Base-by-base conservation (phyloP, 1,140 invertebrate genomes). In the Rhopalosiphum padi region DNA sequence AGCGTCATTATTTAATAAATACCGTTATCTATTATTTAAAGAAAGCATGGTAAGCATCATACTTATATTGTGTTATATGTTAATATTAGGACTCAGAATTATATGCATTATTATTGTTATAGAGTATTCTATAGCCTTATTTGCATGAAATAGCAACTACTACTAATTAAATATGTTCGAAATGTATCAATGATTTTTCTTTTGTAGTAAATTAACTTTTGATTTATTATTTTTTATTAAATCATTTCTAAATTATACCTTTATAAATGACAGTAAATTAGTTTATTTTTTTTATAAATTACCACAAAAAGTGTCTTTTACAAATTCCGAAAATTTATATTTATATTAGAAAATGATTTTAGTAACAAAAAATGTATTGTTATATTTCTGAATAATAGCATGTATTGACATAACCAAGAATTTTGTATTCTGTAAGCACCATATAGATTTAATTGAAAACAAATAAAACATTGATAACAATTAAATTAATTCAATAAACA, bases 21-120 rank as follows among this genome's bases (percentile, higher is more conserved):
- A 98, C 95, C 96, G 97, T 89, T 96, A 97, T 94, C 96, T 98
- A 30, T 95, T 98, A n/a, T 95, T 98, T 87, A 97, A 98, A 95
- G 97, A 98, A 94, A 98, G 97, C 94, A 98, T 97, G 97, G 97
- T 98, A 95, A 96, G 96, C 95, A 86, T 46, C 41, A 55, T 77
- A 77, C 5, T 77, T 35, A 6, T n/a, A 77, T 77, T 77, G 60
- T 77, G n/a, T 77, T n/a, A 18, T 18, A n/a, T 77, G 11, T 77
- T 77, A 77, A 77, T 35, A 21, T 77, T 77, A 77, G n/a, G 60
- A 77, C 60, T n/a, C 30, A n/a, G 30, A 77, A 77, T 77, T n/a
- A 60, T 77, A 6, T 77, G 30, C 60, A 77, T 77, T 77, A n/a
- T 77, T 77, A n/a, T 77, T 77, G n/a, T 77, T n/a, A 30, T 60